These are phyloP conservation scores for Eidolon helvum DNA, from an alignment of 2,113 vertebrate genomes.

Conservation along the genomic window DNA sequence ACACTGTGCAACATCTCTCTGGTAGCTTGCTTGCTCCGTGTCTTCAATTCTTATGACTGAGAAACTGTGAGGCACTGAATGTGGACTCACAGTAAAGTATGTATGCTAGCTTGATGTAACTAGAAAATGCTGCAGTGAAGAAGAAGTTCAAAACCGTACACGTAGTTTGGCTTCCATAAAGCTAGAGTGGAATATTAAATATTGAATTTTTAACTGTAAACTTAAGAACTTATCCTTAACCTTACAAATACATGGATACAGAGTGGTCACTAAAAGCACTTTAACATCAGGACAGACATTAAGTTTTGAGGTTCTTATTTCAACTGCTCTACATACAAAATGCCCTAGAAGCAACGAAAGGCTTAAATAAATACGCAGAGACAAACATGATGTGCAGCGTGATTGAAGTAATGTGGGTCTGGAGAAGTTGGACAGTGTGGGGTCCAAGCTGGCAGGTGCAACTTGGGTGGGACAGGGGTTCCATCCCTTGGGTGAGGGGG, in stretches of 20 bases:
- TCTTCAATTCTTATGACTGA: neutral
- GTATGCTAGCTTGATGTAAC: neutral
- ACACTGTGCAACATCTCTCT: neutral
- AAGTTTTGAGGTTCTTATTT: conserved; percentile 57
- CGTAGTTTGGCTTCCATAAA: neutral
- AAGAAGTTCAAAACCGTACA: neutral
- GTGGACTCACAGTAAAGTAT: neutral
- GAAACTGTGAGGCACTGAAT: neutral
- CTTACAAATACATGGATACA: conserved; percentile 37
- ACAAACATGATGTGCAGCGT: conserved; percentile 73
- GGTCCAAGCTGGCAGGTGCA: neutral
- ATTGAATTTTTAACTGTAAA: conserved; percentile 52
- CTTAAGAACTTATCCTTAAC: conserved; percentile 41
- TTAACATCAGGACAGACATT: conserved; percentile 43
- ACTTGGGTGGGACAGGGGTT: neutral
- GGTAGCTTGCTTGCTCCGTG: neutral
- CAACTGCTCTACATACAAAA: conserved; percentile 74
- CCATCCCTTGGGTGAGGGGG: neutral
- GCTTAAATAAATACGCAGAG: conserved; percentile 84
- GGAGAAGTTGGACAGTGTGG: neutral
- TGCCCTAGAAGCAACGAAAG: conserved; percentile 70
- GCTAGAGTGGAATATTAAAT: neutral
- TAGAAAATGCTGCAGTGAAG: neutral
- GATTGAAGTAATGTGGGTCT: neutral
- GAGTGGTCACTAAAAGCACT: conserved; percentile 23